phyloP scores from a whole-genome alignment of 2,113 vertebrate genomes.

The Atractosteus spatula region DNA sequence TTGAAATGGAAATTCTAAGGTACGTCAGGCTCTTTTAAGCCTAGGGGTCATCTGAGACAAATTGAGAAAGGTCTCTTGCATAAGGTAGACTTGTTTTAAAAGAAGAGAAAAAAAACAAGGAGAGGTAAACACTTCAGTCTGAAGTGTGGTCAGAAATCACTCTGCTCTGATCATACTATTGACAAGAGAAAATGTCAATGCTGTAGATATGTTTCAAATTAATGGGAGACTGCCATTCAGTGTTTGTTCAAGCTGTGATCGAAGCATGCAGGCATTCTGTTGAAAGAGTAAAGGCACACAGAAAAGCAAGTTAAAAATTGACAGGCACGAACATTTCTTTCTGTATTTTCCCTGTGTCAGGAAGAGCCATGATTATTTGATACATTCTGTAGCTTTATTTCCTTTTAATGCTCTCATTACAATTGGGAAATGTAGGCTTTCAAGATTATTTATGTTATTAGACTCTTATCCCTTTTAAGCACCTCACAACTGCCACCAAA shows the following conservation, averaged over 20 bases:
- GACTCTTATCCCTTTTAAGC: not conserved
- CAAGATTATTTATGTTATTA: not conserved
- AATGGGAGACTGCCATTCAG: slow-evolving; percentile 29
- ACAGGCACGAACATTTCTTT: no score
- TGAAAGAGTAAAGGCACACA: not conserved
- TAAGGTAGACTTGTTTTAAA: slow-evolving; percentile 16
- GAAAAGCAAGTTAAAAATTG: no score
- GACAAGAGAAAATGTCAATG: slow-evolving; percentile 51
- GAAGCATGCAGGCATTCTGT: not conserved
- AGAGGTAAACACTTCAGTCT: slow-evolving; percentile 37
- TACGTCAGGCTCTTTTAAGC: slow-evolving; percentile 3
- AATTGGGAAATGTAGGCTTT: not conserved
- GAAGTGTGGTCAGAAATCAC: slow-evolving; percentile 42
- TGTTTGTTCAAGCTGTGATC: slow-evolving; percentile 40
- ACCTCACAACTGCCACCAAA: not conserved
- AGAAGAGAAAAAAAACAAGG: slow-evolving; percentile 18
- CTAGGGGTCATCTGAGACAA: slow-evolving; percentile 37
- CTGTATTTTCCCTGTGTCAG: no score
- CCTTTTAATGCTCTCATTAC: slow-evolving; percentile 1
- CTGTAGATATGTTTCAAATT: slow-evolving; percentile 38
- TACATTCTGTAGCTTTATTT: not conserved
- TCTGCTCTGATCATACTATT: slow-evolving; percentile 36
- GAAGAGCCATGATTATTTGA: not conserved
- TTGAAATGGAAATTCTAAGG: slow-evolving; percentile 31
- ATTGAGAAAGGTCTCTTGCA: slow-evolving; percentile 34